These are phyloP conservation scores for Epinephelus malabaricus DNA, from an alignment of 2,797 vertebrate genomes.

Conservation along the genomic window DNA sequence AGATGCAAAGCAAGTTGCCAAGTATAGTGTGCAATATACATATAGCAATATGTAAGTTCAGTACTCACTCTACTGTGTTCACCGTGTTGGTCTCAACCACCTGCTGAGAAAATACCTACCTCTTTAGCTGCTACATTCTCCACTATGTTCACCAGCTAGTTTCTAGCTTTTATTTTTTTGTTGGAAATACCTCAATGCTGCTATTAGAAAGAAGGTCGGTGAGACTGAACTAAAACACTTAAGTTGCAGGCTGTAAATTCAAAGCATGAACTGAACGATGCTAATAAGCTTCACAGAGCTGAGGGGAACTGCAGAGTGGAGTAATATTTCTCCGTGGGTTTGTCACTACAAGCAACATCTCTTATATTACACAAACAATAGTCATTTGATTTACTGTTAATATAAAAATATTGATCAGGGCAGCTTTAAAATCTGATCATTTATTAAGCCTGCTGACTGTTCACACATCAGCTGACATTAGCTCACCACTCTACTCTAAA, in stretches of 20 bases:
- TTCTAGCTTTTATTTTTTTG: background rate
- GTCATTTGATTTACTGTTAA: background rate
- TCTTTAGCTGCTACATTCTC: background rate
- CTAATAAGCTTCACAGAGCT: background rate
- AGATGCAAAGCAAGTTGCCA: background rate
- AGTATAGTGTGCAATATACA: background rate
- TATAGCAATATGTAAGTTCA: background rate
- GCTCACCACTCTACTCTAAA: conserved; percentile 4
- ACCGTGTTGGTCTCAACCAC: background rate
- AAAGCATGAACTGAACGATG: background rate
- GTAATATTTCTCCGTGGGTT: background rate
- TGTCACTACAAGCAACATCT: background rate
- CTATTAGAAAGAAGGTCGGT: background rate
- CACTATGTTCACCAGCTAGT: background rate
- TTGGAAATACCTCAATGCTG: background rate
- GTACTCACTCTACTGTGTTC: no score
- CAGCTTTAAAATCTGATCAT: conserved; percentile 23
- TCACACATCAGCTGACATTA: conserved; percentile 9
- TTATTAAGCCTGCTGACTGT: conserved; percentile 29
- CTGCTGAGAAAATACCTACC: background rate
- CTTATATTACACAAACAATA: background rate
- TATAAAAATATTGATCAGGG: background rate
- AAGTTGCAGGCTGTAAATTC: background rate
- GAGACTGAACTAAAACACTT: background rate
- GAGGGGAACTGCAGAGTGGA: background rate